These are phyloP conservation scores for Egretta garzetta DNA, from an alignment of 2,113 vertebrate species.

Conservation along the genomic window DNA sequence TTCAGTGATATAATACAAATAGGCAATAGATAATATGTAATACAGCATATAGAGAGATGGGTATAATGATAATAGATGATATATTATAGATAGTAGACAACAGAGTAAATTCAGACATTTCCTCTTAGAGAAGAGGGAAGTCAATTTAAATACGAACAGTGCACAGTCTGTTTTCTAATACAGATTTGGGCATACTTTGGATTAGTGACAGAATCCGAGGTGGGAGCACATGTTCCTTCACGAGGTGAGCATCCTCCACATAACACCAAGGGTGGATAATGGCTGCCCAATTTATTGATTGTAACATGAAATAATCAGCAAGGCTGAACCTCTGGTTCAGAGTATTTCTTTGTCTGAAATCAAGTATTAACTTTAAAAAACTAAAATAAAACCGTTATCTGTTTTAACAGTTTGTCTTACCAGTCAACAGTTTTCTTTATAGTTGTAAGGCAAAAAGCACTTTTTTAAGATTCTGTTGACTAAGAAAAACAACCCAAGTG, in stretches of 20 bases:
- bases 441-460: background rate
- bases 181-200: background rate
- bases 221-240: background rate
- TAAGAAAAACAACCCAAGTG: background rate
- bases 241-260: background rate
- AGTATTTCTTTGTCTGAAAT: slow-evolving; percentile 23
- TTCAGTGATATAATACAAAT: background rate
- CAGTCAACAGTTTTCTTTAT: background rate
- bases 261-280: background rate
- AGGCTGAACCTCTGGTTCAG: background rate
- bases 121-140: background rate
- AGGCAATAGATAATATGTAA: background rate
- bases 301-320: background rate
- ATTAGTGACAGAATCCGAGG: background rate
- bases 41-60: background rate
- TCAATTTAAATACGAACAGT: background rate
- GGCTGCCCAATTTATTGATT: background rate
- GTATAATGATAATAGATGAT: background rate
- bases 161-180: background rate
- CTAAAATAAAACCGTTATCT: background rate
- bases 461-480: background rate
- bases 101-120: background rate
- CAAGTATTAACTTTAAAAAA: slow-evolving; percentile 9
- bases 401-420: background rate
- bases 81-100: background rate